A percentile compares a stretch with the other conserved stretches of the same genome.
Evolutionary conservation across 2,888 invertebrate species (phyloP).

Genomic region (Keiferia lycopersicella): DNA sequence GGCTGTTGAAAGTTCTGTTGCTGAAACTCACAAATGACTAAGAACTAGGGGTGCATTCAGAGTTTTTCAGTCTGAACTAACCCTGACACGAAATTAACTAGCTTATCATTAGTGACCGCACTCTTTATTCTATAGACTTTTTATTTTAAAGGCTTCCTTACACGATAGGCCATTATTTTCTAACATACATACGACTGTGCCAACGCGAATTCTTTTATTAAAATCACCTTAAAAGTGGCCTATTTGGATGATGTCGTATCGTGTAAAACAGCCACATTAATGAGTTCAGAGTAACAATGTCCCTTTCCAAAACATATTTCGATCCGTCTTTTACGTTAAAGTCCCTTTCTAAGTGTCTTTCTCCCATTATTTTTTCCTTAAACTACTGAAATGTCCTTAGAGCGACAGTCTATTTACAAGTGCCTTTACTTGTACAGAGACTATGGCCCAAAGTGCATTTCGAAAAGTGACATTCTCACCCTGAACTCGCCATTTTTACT

Average conservation of each 20-base stretch:
- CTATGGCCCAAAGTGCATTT: too few species aligned
- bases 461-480: too few species aligned
- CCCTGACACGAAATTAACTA: conserved; percentile 23
- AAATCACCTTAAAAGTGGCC: not conserved
- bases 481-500: conserved; percentile 7
- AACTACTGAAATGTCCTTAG: too few species aligned
- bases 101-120: conserved; percentile 46
- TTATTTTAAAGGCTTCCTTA: conserved; percentile 8
- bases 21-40: not conserved
- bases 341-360: too few species aligned
- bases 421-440: too few species aligned
- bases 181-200: too few species aligned
- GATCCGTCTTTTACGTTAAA: too few species aligned
- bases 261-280: not conserved
- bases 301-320: too few species aligned
- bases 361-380: too few species aligned
- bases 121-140: conserved; percentile 41
- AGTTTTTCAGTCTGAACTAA: conserved; percentile 21
- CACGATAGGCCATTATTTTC: conserved; percentile 23
- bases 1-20: not conserved
- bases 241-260: not conserved
- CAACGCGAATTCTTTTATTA: not conserved
- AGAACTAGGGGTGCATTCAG: conserved; percentile 22
- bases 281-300: too few species aligned
- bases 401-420: too few species aligned